phyloP scores from a whole-genome alignment of 1,140 invertebrate genomes.

The Zophobas atratus region DNA sequence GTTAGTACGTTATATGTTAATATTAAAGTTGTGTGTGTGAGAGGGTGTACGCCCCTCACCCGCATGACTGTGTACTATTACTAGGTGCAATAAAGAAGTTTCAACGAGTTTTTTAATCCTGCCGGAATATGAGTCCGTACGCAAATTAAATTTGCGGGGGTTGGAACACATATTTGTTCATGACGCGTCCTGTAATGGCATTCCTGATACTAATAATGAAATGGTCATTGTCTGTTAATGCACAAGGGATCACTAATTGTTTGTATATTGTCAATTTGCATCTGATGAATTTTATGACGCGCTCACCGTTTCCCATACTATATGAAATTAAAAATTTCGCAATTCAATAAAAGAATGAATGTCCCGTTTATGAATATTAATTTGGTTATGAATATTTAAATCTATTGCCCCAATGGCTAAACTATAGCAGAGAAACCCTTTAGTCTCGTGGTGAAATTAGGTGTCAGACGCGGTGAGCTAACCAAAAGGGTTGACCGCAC shows the following conservation, averaged over 20 bases:
- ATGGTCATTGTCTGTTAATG: constrained; percentile 64
- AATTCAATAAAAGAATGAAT: constrained; percentile 45
- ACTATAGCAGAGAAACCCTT: constrained; percentile 41
- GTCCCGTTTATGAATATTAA: constrained; percentile 49
- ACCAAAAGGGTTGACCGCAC: constrained; percentile 25
- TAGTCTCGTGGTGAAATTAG: constrained; percentile 12
- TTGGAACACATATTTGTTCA: constrained; percentile 62
- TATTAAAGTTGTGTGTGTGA: constrained; percentile 13
- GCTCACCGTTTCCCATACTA: constrained; percentile 46
- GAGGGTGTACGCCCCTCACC: constrained; percentile 17
- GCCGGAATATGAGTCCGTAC: constrained; percentile 57
- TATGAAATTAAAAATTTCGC: constrained; percentile 50
- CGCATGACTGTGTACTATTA: constrained; percentile 46
- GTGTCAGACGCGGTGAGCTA: constrained; percentile 23
- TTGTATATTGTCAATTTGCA: constrained; percentile 68
- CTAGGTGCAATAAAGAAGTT: constrained; percentile 62
- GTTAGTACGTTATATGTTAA: constrained; percentile 43
- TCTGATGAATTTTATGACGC: constrained; percentile 64
- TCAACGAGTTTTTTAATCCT: constrained; percentile 59
- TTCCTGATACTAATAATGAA: constrained; percentile 66
- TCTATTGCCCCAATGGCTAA: constrained; percentile 14
- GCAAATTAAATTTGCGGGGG: constrained; percentile 63
- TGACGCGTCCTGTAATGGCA: constrained; percentile 64
- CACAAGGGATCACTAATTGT: constrained; percentile 65
- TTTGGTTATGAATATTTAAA: constrained; percentile 42